Evolutionary conservation across 1,140 invertebrate genomes (phyloP).

Genomic region (Brachionus plicatilis): DNA sequence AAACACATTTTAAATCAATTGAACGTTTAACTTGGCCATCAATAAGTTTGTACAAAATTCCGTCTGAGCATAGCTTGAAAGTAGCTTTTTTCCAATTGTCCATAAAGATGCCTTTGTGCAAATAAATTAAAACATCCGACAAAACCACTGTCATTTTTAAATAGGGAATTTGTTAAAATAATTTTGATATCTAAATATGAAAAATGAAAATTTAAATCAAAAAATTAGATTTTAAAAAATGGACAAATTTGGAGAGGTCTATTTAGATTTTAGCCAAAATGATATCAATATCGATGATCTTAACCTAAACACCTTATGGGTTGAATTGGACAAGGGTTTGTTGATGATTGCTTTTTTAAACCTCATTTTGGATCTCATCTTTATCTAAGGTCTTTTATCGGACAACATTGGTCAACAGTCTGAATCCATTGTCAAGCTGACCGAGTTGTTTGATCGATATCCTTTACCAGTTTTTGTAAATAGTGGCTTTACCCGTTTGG

Average conservation of each 20-base stretch:
- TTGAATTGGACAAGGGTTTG: slow-evolving; percentile 33
- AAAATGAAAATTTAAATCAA: neutral
- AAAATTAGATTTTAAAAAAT: neutral
- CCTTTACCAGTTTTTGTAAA: slow-evolving; percentile 37
- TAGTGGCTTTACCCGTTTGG: slow-evolving; percentile 9
- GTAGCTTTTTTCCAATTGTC: slow-evolving; percentile 17
- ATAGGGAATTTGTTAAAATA: neutral
- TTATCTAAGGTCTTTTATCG: slow-evolving; percentile 24
- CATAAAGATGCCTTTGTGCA: neutral
- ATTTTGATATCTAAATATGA: neutral
- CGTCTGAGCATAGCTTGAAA: slow-evolving; percentile 1
- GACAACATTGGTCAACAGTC: slow-evolving; percentile 37
- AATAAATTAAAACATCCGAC: neutral
- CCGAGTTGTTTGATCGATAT: slow-evolving; percentile 22
- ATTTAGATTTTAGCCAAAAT: slow-evolving; percentile 37
- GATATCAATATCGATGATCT: slow-evolving; percentile 25
- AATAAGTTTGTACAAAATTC: neutral
- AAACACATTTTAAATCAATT: neutral
- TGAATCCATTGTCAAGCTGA: slow-evolving; percentile 33
- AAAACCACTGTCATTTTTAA: neutral
- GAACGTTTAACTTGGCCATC: neutral
- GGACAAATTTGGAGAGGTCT: slow-evolving; percentile 37
- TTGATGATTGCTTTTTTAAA: neutral
- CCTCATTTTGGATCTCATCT: neutral
- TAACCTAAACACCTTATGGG: slow-evolving; percentile 33